Conservation (phyloP, 2,797 vertebrate species). For the Eremophila alpestris region DNA sequence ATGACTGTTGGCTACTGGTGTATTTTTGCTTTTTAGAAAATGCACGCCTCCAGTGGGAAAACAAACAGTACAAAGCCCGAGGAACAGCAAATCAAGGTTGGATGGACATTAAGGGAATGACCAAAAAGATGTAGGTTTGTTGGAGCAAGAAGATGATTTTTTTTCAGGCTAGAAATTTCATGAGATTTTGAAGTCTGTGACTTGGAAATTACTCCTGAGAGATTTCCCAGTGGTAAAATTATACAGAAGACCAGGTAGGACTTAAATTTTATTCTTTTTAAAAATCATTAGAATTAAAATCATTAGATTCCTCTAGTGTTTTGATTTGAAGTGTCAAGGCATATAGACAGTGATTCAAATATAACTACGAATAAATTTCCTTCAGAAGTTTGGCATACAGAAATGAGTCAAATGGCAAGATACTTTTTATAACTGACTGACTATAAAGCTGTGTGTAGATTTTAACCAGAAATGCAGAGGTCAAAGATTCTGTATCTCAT, state of each 20-base stretch:
- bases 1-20: not conserved
- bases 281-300: constrained; percentile 19
- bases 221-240: not conserved
- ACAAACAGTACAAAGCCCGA: not conserved
- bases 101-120: not conserved
- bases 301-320: constrained; percentile 21
- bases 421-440: constrained; percentile 41
- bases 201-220: not conserved
- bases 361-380: constrained; percentile 14
- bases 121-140: not conserved
- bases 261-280: not conserved
- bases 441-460: not conserved
- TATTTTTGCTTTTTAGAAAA: not conserved
- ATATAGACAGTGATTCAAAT: constrained; percentile 26
- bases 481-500: not conserved
- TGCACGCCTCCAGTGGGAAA: not conserved
- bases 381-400: not conserved
- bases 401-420: constrained; percentile 50
- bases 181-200: not conserved
- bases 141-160: not conserved
- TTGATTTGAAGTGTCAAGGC: constrained; percentile 28
- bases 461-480: not conserved
- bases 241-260: not conserved
- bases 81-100: not conserved
- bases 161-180: not conserved